phyloP scores from a whole-genome alignment of 2,113 vertebrate species.

The Pionites leucogaster region DNA sequence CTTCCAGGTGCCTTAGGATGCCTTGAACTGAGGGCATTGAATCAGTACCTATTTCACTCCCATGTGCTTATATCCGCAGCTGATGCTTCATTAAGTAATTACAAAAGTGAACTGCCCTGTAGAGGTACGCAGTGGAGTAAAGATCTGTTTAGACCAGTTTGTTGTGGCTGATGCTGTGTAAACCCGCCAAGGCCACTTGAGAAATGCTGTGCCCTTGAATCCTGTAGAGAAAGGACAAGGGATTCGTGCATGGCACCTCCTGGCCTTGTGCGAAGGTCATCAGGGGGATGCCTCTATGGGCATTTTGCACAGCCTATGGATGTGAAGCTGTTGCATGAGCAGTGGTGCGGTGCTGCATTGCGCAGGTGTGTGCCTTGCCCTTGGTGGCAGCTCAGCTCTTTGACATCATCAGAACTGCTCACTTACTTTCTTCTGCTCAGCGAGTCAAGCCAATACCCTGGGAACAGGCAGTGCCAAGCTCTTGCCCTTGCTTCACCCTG shows the following conservation, averaged over 20 bases:
- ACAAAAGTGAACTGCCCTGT: background rate
- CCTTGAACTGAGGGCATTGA: background rate
- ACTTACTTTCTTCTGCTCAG: background rate
- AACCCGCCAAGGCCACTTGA: fast-evolving
- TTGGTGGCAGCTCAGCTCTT: background rate
- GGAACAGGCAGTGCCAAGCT: background rate
- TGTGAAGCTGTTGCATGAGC: background rate
- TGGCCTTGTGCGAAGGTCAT: background rate
- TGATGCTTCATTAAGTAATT: background rate
- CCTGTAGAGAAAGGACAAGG: background rate
- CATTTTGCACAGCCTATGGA: background rate
- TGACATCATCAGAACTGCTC: background rate
- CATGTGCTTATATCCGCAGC: background rate
- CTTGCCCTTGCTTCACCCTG: background rate
- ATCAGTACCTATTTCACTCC: background rate
- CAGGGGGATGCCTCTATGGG: background rate
- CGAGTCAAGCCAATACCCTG: background rate
- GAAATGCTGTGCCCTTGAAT: background rate
- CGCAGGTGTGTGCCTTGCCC: background rate
- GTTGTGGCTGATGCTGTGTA: background rate
- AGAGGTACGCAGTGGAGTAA: background rate
- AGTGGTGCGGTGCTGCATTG: fast-evolving
- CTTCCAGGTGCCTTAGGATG: background rate
- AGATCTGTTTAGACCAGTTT: background rate
- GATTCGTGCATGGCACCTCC: background rate